Percentiles rank a stretch among this genome's conserved stretches.
phyloP scores from a whole-genome alignment of 2,113 vertebrate genomes.

The Cheirogaleus medius region DNA sequence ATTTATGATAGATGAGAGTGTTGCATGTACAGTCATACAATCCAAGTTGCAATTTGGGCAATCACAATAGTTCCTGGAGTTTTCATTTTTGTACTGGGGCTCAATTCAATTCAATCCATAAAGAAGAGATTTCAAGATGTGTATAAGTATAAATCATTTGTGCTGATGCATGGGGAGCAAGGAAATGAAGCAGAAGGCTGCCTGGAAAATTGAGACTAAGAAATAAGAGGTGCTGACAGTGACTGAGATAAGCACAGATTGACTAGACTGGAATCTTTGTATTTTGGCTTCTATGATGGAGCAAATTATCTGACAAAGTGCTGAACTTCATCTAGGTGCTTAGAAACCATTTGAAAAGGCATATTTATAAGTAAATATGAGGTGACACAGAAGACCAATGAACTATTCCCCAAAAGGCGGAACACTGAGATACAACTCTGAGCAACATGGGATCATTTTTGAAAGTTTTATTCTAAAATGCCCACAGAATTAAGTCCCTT shows the following conservation, averaged over 20 bases:
- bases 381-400: not conserved
- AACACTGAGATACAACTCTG: not conserved
- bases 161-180: conserved; percentile 63
- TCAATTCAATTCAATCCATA: conserved; percentile 81
- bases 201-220: conserved; percentile 63
- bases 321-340: conserved; percentile 19
- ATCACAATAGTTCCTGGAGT: conserved; percentile 85
- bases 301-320: conserved; percentile 52
- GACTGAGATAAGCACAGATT: conserved; percentile 30
- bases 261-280: conserved; percentile 1
- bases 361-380: conserved; percentile 31
- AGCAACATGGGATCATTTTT: not conserved
- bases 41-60: conserved; percentile 81
- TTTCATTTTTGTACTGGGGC: conserved; percentile 82
- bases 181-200: conserved; percentile 62
- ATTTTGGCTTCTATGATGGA: conserved; percentile 33
- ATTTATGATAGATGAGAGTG: conserved; percentile 84
- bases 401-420: not conserved
- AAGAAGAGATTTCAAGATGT: conserved; percentile 78
- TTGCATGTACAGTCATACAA: conserved; percentile 80
- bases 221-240: conserved; percentile 43
- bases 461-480: not conserved
- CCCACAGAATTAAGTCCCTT: conserved; percentile 1
- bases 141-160: conserved; percentile 80
- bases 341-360: conserved; percentile 27